Conservation (phyloP, 1,140 invertebrate genomes). For the Drosophila baimaii region DNA sequence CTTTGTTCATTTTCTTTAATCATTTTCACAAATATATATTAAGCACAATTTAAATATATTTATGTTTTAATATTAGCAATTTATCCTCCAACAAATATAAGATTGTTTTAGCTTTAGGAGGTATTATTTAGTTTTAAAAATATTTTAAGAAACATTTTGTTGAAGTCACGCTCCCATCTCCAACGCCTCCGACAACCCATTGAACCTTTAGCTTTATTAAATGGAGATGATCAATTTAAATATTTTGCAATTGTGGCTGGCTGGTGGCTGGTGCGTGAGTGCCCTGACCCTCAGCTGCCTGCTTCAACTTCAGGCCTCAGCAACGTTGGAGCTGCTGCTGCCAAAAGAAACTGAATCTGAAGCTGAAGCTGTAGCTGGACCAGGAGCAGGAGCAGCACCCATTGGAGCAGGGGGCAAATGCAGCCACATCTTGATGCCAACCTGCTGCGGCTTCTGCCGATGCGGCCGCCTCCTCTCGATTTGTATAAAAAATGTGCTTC, state of each 20-base stretch:
- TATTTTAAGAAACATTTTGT: no score
- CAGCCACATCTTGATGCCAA: slow-evolving; percentile 75
- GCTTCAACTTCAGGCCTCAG: slow-evolving; percentile 3
- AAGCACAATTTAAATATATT: no score
- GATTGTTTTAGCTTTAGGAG: background rate
- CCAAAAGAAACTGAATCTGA: no score
- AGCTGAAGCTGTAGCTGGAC: background rate
- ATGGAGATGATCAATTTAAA: slow-evolving; percentile 84
- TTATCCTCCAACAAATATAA: no score
- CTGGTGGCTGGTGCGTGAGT: slow-evolving; percentile 63
- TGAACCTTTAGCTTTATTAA: slow-evolving; percentile 73
- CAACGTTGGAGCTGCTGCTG: background rate
- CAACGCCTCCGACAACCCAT: background rate
- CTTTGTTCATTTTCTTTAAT: rapidly evolving
- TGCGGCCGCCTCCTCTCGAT: slow-evolving; percentile 51
- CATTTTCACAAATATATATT: no score
- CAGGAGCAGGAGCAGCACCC: slow-evolving; percentile 12
- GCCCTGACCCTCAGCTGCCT: slow-evolving; percentile 49
- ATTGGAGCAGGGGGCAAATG: slow-evolving; percentile 38
- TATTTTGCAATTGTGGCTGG: slow-evolving; percentile 64
- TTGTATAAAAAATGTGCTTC: slow-evolving; percentile 83
- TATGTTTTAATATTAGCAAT: no score
- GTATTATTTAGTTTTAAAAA: background rate
- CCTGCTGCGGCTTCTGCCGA: slow-evolving; percentile 28
- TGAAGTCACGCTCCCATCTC: slow-evolving; percentile 27